Evolutionary conservation across 2,797 vertebrate species (phyloP), one percentile per base, ranked within the genome.

Genomic region (Bucorvus abyssinicus): DNA sequence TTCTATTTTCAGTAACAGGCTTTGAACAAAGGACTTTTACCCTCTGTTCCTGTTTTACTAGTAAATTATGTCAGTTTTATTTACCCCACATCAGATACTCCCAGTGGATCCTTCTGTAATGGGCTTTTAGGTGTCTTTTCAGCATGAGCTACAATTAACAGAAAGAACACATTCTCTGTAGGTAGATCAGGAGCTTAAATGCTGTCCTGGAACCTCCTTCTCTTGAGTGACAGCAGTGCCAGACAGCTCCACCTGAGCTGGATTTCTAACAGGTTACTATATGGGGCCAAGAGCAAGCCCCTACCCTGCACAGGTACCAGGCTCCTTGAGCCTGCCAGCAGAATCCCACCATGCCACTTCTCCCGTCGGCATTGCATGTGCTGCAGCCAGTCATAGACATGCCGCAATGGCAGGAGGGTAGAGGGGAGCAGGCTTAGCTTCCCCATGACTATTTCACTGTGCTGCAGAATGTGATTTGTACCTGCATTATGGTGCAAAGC

Each of bases 341-440:
- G 67, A 29, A 47, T 30, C 20, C 23, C 47, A 29, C 2, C 19
- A 1, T 0, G 0, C 26, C 47, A 12, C 14, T 20, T 44, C 65
- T 36, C 44, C 69, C 60, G 4, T 0, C 0, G 20, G 20, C 1
- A 0, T 3, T 27, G 34, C 45, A 34, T 34, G 27, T 1, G 1
- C 70, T 67, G 49, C 59, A 67, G 49, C 40, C 59, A 57, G 34
- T 8, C 52, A 44, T 5, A 82, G 49, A 16, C 6, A 14, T 0
- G 9, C n/a, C 36, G 22, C 70, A 75, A 26, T 23, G 14, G 27
- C 0, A 1, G 47, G 6, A 93, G n/a, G 6, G 32, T 1, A 1
- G 30, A 44, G 24, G 11, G 6, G 19, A 90, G 52, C 40, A 65
- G 69, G 27, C n/a, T 84, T 44, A 38, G 68, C 56, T 73, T 34